Evolutionary conservation across 1,140 invertebrate genomes (phyloP).

Genomic region (Cydia splendana): DNA sequence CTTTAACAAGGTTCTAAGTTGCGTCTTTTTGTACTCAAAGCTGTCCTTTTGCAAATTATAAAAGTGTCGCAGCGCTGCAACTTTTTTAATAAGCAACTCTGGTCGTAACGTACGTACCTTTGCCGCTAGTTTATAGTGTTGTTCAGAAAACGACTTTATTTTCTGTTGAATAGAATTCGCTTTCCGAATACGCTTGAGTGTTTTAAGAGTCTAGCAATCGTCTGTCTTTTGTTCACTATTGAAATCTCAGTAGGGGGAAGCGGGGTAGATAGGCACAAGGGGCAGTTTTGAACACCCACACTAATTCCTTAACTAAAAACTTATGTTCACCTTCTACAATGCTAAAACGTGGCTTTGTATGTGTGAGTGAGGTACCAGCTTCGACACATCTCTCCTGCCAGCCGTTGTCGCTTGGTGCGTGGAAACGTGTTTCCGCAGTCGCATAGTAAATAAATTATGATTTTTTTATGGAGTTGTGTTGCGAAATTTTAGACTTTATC

Average conservation of each 20-base stretch:
- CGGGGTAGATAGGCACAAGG: too few relatives aligned
- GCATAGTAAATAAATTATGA: too few relatives aligned
- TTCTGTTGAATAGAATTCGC: background rate
- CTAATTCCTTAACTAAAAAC: too few relatives aligned
- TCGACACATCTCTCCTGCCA: too few relatives aligned
- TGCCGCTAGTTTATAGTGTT: background rate
- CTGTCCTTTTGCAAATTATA: background rate
- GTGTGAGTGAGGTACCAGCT: too few relatives aligned
- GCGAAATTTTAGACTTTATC: too few relatives aligned
- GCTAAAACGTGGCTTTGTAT: too few relatives aligned
- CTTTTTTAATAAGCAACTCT: conserved; percentile 29
- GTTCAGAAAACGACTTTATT: background rate
- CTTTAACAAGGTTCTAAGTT: background rate
- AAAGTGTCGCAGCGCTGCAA: conserved; percentile 18
- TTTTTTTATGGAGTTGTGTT: too few relatives aligned
- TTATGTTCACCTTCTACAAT: too few relatives aligned
- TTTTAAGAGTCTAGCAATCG: background rate
- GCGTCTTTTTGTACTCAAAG: background rate
- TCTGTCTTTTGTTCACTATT: background rate
- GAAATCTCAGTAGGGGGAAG: background rate
- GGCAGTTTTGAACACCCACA: too few relatives aligned
- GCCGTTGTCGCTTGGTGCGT: too few relatives aligned
- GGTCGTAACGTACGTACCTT: conserved; percentile 3
- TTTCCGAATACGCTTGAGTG: background rate
- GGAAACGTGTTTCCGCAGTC: too few relatives aligned